A percentile compares a stretch with the other conserved stretches of the same genome.
Evolutionary conservation across 2,797 vertebrate genomes (phyloP).

Genomic region (Microctenopoma steveboyesi): DNA sequence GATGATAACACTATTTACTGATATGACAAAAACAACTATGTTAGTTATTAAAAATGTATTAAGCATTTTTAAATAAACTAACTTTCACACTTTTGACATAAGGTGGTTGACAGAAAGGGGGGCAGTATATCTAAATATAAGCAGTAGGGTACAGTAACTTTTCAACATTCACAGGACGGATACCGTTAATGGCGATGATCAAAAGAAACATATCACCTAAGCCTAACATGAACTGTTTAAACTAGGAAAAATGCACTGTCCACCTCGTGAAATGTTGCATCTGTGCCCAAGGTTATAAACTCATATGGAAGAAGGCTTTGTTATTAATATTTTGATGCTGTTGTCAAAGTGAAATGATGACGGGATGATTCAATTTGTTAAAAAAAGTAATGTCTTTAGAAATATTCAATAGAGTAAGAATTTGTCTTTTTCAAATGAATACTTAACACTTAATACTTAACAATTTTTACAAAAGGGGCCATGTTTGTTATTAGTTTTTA

Average conservation of each 20-base stretch:
- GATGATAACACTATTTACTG: constrained; percentile 56
- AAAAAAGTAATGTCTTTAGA: not conserved
- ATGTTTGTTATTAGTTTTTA: no score
- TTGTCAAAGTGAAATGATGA: no score
- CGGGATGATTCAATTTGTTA: no score
- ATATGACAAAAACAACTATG: constrained; percentile 10
- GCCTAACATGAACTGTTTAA: constrained; percentile 54
- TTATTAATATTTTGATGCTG: no score
- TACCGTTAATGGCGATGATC: constrained; percentile 69
- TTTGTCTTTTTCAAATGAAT: not conserved
- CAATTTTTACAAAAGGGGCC: no score
- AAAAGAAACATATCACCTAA: constrained; percentile 77
- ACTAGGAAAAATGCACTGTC: constrained; percentile 47
- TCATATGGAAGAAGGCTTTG: no score
- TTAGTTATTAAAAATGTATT: constrained; percentile 1
- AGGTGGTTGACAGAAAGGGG: constrained; percentile 1
- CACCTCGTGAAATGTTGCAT: constrained; percentile 49
- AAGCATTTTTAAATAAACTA: constrained; percentile 1
- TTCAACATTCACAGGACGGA: constrained; percentile 47
- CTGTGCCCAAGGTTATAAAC: constrained; percentile 17
- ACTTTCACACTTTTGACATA: constrained; percentile 12
- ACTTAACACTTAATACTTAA: no score
- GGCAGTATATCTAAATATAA: constrained; percentile 27
- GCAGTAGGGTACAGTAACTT: constrained; percentile 14
- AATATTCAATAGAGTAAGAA: not conserved